phyloP scores from a whole-genome alignment of 1,140 invertebrate species.

The Panulirus ornatus region DNA sequence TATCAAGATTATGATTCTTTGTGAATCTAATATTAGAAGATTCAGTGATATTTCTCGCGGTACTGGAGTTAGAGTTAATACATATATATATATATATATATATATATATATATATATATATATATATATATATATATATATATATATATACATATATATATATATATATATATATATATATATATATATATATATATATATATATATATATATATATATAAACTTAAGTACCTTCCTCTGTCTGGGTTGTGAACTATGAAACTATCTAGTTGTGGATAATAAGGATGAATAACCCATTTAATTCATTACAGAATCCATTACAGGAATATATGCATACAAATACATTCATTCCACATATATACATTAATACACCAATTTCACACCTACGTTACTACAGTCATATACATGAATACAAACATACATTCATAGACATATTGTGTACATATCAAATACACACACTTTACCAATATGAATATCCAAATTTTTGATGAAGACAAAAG shows the following conservation, averaged over 20 bases:
- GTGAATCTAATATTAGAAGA: too few relatives aligned
- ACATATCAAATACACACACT: too few relatives aligned
- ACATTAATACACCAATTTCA: not conserved
- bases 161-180: conserved; percentile 10
- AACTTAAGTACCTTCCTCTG: not conserved
- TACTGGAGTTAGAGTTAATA: too few relatives aligned
- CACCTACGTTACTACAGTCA: not conserved
- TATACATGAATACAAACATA: too few relatives aligned
- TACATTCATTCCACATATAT: not conserved
- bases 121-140: conserved; percentile 14
- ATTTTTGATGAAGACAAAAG: too few relatives aligned
- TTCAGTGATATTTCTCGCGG: too few relatives aligned
- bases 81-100: conserved; percentile 2
- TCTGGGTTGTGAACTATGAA: not conserved
- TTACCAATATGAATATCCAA: too few relatives aligned
- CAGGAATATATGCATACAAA: not conserved
- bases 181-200: conserved; percentile 14
- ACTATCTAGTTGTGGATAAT: not conserved
- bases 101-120: conserved; percentile 14
- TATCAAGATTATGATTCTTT: too few relatives aligned
- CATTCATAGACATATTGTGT: too few relatives aligned
- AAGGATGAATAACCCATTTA: not conserved
- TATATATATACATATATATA: conserved; percentile 11
- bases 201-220: conserved; percentile 14
- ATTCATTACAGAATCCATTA: not conserved